phyloP scores from a whole-genome alignment of 2,113 vertebrate species.

The Ivindomyrus marchei region DNA sequence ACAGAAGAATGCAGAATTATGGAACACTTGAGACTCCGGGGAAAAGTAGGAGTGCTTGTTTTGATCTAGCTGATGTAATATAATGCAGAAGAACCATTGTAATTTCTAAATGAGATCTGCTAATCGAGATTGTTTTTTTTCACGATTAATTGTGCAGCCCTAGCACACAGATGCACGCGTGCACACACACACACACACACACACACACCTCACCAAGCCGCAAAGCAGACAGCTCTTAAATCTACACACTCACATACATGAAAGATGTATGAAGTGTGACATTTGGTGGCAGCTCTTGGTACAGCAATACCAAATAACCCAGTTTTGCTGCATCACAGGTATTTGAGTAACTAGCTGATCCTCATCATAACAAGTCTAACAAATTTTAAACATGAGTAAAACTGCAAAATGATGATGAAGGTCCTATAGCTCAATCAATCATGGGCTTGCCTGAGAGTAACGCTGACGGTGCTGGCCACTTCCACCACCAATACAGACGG shows the following conservation, averaged over 20 bases:
- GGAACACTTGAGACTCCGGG: no score
- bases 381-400: background rate
- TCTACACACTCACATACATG: background rate
- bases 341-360: background rate
- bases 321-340: background rate
- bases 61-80: no score
- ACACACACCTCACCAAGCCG: background rate
- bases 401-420: background rate
- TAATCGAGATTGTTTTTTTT: no score
- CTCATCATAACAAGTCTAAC: background rate
- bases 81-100: no score
- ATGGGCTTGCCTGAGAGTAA: slow-evolving; percentile 73
- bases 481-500: slow-evolving; percentile 88
- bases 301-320: background rate
- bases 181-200: no score
- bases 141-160: no score
- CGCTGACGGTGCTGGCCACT: slow-evolving; percentile 74
- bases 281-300: background rate
- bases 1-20: no score
- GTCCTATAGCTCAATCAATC: background rate
- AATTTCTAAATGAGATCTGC: no score
- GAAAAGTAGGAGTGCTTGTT: no score
- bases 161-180: no score
- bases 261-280: background rate
- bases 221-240: background rate